Percentiles rank a stretch among this genome's conserved stretches.
phyloP scores from a whole-genome alignment of 2,888 invertebrate species.

The Trissolcus japonicus region DNA sequence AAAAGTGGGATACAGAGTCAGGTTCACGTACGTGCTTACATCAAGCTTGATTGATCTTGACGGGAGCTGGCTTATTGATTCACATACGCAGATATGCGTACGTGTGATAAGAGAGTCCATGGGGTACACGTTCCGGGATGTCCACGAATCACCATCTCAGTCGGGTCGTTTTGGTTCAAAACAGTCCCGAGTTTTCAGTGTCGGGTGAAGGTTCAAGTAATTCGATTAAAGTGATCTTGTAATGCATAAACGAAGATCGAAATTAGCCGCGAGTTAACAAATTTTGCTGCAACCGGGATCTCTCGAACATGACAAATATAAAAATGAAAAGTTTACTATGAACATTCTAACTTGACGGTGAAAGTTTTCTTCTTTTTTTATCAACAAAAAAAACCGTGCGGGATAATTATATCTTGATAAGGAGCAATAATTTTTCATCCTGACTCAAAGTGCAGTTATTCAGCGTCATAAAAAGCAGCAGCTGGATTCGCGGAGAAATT shows the following conservation, averaged over 20 bases:
- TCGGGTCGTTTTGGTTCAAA: slow-evolving; percentile 50
- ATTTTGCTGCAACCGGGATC: too few species aligned
- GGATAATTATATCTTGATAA: too few species aligned
- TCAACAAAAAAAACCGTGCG: too few species aligned
- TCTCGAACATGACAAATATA: too few species aligned
- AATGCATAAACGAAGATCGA: slow-evolving; percentile 19
- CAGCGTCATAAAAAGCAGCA: too few species aligned
- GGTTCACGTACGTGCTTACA: slow-evolving; percentile 50
- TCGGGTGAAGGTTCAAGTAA: slow-evolving; percentile 68
- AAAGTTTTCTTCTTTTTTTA: too few species aligned
- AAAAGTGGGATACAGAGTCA: slow-evolving; percentile 53
- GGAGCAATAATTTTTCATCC: too few species aligned
- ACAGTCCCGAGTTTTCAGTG: slow-evolving; percentile 59
- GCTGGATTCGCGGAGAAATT: too few species aligned
- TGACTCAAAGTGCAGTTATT: too few species aligned
- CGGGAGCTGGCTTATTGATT: slow-evolving; percentile 51
- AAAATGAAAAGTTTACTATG: background rate
- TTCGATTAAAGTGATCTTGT: slow-evolving; percentile 66
- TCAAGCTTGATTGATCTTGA: slow-evolving; percentile 53
- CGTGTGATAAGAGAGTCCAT: slow-evolving; percentile 42
- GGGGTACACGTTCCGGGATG: slow-evolving; percentile 29
- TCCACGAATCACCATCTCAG: slow-evolving; percentile 55
- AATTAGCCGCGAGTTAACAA: slow-evolving; percentile 13
- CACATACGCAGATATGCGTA: slow-evolving; percentile 55
- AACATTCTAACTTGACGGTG: background rate